Evolutionary conservation across 2,113 vertebrate species (phyloP).

Genomic region (Gymnocephalus cernua): DNA sequence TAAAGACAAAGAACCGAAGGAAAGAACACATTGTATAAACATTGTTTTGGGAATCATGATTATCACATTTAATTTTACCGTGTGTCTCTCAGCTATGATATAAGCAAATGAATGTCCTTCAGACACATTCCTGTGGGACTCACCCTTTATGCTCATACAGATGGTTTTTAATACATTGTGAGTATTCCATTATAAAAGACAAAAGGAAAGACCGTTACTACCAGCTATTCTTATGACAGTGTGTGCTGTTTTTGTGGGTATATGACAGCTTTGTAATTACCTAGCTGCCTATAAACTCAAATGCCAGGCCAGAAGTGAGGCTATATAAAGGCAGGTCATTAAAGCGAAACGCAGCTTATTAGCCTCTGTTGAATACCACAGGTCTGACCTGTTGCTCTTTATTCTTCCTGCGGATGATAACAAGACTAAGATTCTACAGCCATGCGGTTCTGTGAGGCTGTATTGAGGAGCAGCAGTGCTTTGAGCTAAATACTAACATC

Average conservation of each 20-base stretch:
- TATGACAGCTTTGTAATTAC: conserved; percentile 66
- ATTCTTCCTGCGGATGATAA: conserved; percentile 26
- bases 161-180: conserved; percentile 21
- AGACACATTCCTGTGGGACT: conserved; percentile 11
- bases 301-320: conserved; percentile 62
- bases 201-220: conserved; percentile 41
- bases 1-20: not conserved
- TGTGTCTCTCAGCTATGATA: conserved; percentile 1
- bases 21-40: conserved; percentile 1
- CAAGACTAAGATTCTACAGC: not conserved
- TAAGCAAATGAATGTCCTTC: conserved; percentile 11
- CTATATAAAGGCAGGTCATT: conserved; percentile 46
- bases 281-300: conserved; percentile 47
- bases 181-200: conserved; percentile 44
- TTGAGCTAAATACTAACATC: conserved; percentile 15
- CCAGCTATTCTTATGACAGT: conserved; percentile 4
- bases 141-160: conserved; percentile 40
- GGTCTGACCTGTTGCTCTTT: conserved; percentile 45
- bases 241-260: conserved; percentile 13
- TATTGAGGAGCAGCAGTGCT: not conserved
- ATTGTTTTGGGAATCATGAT: conserved; percentile 12
- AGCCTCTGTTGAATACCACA: conserved; percentile 59
- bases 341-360: conserved; percentile 59
- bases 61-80: conserved; percentile 11
- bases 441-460: not conserved